A percentile compares a stretch with the other conserved stretches of the same genome.
Evolutionary conservation across 2,888 invertebrate species (phyloP).

Genomic region (Dryobota labecula): DNA sequence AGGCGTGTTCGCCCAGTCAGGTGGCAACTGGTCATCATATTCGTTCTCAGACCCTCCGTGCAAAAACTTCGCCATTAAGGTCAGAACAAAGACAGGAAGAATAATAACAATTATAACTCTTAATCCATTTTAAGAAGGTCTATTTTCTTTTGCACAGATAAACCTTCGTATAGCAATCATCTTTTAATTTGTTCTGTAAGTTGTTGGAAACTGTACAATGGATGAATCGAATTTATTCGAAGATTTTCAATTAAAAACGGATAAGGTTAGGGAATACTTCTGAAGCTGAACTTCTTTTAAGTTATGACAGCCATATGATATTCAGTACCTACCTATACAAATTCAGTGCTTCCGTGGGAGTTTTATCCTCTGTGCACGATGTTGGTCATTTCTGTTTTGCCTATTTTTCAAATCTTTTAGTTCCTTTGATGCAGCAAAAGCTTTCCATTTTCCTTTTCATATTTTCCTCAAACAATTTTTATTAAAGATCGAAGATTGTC

Average conservation of each 20-base stretch:
- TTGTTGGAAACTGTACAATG: conserved; percentile 56
- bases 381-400: conserved; percentile 7
- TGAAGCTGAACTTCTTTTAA: conserved; percentile 20
- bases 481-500: conserved; percentile 43
- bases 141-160: conserved; percentile 30
- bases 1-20: conserved; percentile 52
- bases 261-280: conserved; percentile 26
- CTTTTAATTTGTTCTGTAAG: conserved; percentile 62
- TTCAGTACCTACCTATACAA: not conserved
- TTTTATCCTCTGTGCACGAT: not conserved
- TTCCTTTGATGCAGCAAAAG: conserved; percentile 22
- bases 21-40: conserved; percentile 55
- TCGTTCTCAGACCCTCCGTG: conserved; percentile 26
- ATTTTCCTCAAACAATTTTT: conserved; percentile 38
- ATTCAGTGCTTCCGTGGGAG: not conserved
- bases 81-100: conserved; percentile 34
- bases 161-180: conserved; percentile 45
- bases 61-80: conserved; percentile 52
- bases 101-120: conserved; percentile 32
- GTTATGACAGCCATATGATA: not conserved
- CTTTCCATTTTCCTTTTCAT: conserved; percentile 17
- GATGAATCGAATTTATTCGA: conserved; percentile 54
- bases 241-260: conserved; percentile 51
- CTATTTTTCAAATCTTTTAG: conserved; percentile 22
- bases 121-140: conserved; percentile 33